A percentile compares a stretch with the other conserved stretches of the same genome.
phyloP scores from a whole-genome alignment of 2,797 vertebrate genomes.

The Lutjanus campechanus region DNA sequence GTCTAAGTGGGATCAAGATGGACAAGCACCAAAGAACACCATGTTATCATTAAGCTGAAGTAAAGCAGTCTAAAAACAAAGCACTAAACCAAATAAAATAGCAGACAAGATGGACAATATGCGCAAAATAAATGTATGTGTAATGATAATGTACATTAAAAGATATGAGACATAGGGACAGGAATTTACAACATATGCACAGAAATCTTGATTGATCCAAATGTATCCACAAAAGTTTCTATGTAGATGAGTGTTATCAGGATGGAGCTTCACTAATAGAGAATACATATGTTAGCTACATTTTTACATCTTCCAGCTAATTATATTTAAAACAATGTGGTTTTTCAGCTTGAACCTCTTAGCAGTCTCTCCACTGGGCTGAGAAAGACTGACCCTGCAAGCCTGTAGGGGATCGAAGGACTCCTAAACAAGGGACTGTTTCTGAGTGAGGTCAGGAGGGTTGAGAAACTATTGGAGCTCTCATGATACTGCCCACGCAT shows the following conservation, averaged over 20 bases:
- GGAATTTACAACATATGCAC: background rate
- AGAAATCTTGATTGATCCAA: no score
- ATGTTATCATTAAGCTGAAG: background rate
- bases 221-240: background rate
- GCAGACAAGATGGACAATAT: background rate
- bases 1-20: background rate
- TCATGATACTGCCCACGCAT: constrained; percentile 18
- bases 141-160: background rate
- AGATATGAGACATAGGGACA: no score
- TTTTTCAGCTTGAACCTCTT: background rate
- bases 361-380: background rate
- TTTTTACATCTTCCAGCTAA: background rate
- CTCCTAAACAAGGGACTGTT: constrained; percentile 35
- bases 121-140: background rate
- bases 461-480: constrained; percentile 23
- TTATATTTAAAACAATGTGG: background rate
- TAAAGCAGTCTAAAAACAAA: background rate
- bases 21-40: background rate
- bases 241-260: background rate
- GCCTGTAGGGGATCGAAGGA: background rate
- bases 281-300: background rate
- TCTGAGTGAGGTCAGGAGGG: constrained; percentile 34
- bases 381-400: background rate
- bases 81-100: background rate
- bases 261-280: background rate